A percentile compares a stretch with the other conserved stretches of the same genome.
Conservation (phyloP, 1,140 invertebrate species). For the Acromyrmex charruanus region DNA sequence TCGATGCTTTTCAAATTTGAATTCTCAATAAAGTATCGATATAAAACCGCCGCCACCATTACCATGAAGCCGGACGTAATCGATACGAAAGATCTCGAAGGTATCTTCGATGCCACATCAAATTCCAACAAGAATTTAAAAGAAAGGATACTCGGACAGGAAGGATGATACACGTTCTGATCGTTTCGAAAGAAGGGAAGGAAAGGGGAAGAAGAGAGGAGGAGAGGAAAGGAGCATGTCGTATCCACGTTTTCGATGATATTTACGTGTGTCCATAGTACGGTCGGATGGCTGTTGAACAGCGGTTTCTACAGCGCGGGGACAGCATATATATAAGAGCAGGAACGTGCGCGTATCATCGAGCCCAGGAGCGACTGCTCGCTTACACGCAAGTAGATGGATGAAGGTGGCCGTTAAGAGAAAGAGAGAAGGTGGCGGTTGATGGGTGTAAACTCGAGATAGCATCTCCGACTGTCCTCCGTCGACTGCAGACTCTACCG, state of each 20-base stretch:
- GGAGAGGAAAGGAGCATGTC: background rate
- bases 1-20: constrained; percentile 57
- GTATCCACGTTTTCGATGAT: constrained; percentile 71
- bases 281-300: constrained; percentile 72
- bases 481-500: constrained; percentile 56
- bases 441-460: constrained; percentile 81
- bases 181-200: constrained; percentile 4
- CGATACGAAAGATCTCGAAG: constrained; percentile 58
- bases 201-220: background rate
- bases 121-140: constrained; percentile 67
- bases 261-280: constrained; percentile 69
- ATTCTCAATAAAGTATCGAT: constrained; percentile 63
- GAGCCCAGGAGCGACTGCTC: constrained; percentile 61
- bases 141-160: constrained; percentile 38
- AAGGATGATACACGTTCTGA: constrained; percentile 53
- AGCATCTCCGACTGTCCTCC: constrained; percentile 72
- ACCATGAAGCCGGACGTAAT: constrained; percentile 28
- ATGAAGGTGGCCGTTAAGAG: constrained; percentile 72
- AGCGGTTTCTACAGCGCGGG: constrained; percentile 70
- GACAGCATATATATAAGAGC: constrained; percentile 40
- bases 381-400: constrained; percentile 77
- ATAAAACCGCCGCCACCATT: background rate
- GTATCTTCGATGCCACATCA: constrained; percentile 47
- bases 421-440: constrained; percentile 76
- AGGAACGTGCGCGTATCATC: constrained; percentile 62